Conservation (phyloP, 2,797 vertebrate species). For the Pseudochirops cupreus region DNA sequence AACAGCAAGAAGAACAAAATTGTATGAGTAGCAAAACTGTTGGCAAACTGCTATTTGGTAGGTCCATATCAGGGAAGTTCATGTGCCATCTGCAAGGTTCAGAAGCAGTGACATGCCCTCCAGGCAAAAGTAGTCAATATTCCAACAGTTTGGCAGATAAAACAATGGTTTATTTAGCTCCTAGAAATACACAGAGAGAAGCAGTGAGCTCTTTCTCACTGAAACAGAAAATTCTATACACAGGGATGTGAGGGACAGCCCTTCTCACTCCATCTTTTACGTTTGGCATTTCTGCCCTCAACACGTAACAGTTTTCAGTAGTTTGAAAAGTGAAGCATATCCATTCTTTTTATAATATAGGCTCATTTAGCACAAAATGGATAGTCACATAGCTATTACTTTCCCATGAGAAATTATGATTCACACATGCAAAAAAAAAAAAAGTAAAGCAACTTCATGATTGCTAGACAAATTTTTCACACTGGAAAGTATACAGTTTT, state of each 20-base stretch:
- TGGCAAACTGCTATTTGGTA: conserved; percentile 10
- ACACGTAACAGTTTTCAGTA: neutral
- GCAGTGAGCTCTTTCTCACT: conserved; percentile 67
- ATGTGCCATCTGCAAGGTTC: conserved; percentile 68
- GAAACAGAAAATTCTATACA: conserved; percentile 68
- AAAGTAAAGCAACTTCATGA: conserved; percentile 30
- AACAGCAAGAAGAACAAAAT: neutral
- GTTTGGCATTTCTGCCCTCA: conserved; percentile 5
- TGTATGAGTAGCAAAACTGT: conserved; percentile 61
- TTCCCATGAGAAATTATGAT: neutral
- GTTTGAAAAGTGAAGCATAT: conserved; percentile 2
- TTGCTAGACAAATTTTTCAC: conserved; percentile 3
- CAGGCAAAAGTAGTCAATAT: conserved; percentile 66
- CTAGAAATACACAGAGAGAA: conserved; percentile 70
- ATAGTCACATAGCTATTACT: neutral
- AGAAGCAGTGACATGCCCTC: conserved; percentile 71
- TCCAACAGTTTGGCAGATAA: conserved; percentile 76
- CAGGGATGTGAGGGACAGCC: conserved; percentile 17
- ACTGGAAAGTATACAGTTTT: neutral
- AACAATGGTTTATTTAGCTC: conserved; percentile 76
- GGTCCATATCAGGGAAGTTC: conserved; percentile 59
- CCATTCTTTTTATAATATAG: neutral
- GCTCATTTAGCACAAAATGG: neutral
- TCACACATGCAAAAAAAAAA: neutral
- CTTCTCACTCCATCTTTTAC: conserved; percentile 13